Base-by-base conservation (phyloP, 1,140 invertebrate species). In the Agraylea sexmaculata region DNA sequence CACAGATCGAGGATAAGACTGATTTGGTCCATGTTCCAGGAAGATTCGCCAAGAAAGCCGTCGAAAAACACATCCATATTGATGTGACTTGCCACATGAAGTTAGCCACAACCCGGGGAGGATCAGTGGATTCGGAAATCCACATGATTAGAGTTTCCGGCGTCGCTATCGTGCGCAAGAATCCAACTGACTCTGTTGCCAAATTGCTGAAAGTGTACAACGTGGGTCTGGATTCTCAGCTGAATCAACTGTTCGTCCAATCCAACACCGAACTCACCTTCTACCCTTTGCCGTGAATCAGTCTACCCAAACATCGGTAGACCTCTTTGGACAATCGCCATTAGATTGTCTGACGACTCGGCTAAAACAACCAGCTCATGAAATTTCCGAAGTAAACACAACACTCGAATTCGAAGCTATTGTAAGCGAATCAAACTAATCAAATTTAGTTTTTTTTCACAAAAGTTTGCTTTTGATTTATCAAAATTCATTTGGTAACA, bases 1-100 rank as follows among this genome's bases (percentile, higher is more conserved):
- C 74, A 0, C 75, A 78, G 59, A 55, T 66, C 2, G 75, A 79
- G 58, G 68, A 75, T 51, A 69, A 64, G 51, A 72, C 69, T 25
- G 64, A 68, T 56, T 66, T 72, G 41, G 68, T 77, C 46, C 59
- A 61, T 25, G 54, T 69, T 2, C 64, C 66, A 43, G 43, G 48
- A 2, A 47, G 40, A 29, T 33, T 41, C 6, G 56, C 60, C 29
- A 59, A 60, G 36, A 64, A 61, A 35, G 67, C 66, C 2, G 64
- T 78, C 0, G 62, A 70, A 40, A 80, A 80, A 53, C 63, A 73
- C 37, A 69, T 79, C 21, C 70, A 77, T 47, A 65, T 79, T 3
- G 74, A 78, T 42, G 71, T 79, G 10, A 75, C 71, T 10, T 79
- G 77, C 51, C 72, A 77, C 50, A 64, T 78, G 12, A 68, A 64